A percentile compares a stretch with the other conserved stretches of the same genome.
Conservation (phyloP, 1,140 invertebrate species). For the Diprion similis region DNA sequence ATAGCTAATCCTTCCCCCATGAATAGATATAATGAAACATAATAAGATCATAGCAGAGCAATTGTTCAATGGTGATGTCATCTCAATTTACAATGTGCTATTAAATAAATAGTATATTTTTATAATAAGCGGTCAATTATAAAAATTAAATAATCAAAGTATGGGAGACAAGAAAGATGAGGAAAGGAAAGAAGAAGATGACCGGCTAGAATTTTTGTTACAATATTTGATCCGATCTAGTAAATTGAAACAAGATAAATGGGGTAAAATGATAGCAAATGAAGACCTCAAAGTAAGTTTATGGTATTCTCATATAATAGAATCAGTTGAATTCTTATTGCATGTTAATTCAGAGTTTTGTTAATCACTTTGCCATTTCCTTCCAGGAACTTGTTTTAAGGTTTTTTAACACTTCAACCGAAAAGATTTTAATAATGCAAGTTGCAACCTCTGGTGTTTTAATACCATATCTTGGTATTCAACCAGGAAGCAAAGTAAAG, state of each 20-base stretch:
- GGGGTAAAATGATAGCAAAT: constrained; percentile 75
- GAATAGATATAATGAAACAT: background rate
- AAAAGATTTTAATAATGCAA: constrained; percentile 64
- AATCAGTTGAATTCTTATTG: constrained; percentile 9
- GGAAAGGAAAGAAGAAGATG: constrained; percentile 44
- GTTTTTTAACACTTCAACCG: constrained; percentile 68
- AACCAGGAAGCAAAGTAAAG: constrained; percentile 61
- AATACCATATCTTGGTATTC: constrained; percentile 56
- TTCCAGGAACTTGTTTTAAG: constrained; percentile 65
- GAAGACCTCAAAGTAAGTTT: constrained; percentile 68
- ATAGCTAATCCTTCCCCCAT: too few relatives aligned
- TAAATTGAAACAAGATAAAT: constrained; percentile 76
- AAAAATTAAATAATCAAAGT: background rate
- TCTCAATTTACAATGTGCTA: background rate
- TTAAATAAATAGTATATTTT: background rate
- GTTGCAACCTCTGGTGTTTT: constrained; percentile 59
- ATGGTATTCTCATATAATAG: background rate
- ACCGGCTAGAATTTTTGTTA: constrained; percentile 47
- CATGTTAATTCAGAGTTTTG: constrained; percentile 17
- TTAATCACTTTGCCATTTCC: constrained; percentile 38
- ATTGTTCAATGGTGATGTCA: background rate
- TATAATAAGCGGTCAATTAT: background rate
- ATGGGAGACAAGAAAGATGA: constrained; percentile 43
- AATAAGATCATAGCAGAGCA: background rate
- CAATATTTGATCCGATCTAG: constrained; percentile 46